phyloP scores from a whole-genome alignment of 1,140 invertebrate species.

The Lasioglossum albipes region DNA sequence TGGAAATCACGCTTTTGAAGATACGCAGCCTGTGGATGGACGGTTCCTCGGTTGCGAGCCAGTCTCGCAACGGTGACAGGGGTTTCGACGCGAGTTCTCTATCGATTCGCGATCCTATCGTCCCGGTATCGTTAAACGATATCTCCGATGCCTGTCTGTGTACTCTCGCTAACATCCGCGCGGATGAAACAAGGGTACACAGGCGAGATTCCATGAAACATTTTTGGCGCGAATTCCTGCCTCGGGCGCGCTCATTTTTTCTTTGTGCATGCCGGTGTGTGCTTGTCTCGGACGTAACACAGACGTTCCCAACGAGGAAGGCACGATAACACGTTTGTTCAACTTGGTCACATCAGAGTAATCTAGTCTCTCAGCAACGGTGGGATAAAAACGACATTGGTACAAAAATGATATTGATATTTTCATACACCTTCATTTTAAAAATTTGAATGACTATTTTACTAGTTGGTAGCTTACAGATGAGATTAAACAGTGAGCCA shows the following conservation, averaged over 20 bases:
- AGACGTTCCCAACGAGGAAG: too few species aligned
- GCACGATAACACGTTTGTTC: too few species aligned
- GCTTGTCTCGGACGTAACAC: too few species aligned
- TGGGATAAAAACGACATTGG: too few species aligned
- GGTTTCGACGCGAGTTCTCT: neutral
- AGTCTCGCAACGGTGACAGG: slow-evolving; percentile 1
- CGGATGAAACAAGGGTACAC: neutral
- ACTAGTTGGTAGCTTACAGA: too few species aligned
- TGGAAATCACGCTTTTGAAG: slow-evolving; percentile 17
- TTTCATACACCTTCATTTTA: too few species aligned
- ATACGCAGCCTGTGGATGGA: slow-evolving; percentile 10
- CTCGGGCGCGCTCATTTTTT: neutral
- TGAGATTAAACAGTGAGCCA: too few species aligned
- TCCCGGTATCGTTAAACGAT: slow-evolving; percentile 46
- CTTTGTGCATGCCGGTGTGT: neutral
- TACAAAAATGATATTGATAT: too few species aligned
- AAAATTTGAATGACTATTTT: too few species aligned
- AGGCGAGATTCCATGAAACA: neutral
- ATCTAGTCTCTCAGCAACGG: too few species aligned
- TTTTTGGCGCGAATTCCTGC: neutral
- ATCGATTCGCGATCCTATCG: slow-evolving; percentile 32
- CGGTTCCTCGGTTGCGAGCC: neutral
- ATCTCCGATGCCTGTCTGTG: slow-evolving; percentile 19
- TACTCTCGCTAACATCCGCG: neutral
- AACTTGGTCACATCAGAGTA: too few species aligned